Base-by-base conservation (phyloP, 2,888 invertebrate genomes). In the Tortrix viridana region DNA sequence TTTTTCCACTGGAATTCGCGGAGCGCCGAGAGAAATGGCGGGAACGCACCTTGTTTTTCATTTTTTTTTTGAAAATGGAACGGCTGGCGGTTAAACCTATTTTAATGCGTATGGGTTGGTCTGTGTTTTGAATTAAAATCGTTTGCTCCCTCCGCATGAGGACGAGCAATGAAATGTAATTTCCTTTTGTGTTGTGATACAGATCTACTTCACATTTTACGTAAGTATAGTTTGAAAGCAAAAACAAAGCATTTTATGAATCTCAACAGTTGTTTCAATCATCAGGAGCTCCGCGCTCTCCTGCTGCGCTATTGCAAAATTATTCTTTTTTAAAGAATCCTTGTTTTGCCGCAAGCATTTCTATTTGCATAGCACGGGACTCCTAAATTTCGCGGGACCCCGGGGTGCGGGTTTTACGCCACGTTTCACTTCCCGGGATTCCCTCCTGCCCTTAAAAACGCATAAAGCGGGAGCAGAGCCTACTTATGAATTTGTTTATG, bases 401-500 rank as follows among this genome's bases (percentile, higher is more conserved):
- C 81, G 80, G 87, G 88, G 86, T 77, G 80, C 74, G 79, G 82
- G 83, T 84, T 88, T 87, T 83, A 85, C 87, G 85, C 80, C 79
- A 79, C 87, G 84, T 88, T 89, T 89, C 89, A 89, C 89, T 89
- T 88, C 75, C 84, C 82, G 79, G 70, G 67, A 75, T 77, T 76
- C 82, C 85, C 85, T 79, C 76, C 72, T 80, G 75, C 84, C 83
- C 82, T 89, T 90, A 88, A 89, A 90, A 89, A 86, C 84, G 78
- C 89, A 89, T 91, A 89, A 91, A 86, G 81, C 79, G 79, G 78
- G 82, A 84, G 81, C 82, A 83, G 78, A 82, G 88, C 85, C 89
- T 90, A 88, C 89, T 91, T 91, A 91, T 89, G 91, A 92, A 91
- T 91, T 91, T 92, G 91, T 92, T 92, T 92, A 92, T 85, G 81